phyloP scores from a whole-genome alignment of 1,140 invertebrate genomes.

The Drosophila nasuta region DNA sequence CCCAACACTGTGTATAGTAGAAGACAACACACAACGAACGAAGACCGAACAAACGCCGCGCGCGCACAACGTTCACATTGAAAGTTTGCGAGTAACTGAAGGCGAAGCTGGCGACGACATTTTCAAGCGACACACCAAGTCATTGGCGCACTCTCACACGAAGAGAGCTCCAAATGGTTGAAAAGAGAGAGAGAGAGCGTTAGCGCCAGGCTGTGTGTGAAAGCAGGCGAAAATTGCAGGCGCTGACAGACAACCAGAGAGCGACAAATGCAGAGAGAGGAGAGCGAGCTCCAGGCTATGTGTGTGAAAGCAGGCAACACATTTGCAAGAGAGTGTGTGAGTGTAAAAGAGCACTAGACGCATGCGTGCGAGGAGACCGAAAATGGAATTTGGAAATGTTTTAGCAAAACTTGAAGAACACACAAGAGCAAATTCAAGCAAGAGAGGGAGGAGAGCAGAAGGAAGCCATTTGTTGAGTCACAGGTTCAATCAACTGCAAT shows the following conservation, averaged over 20 bases:
- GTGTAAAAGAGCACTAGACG: background rate
- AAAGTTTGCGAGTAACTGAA: constrained; percentile 66
- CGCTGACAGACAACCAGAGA: background rate
- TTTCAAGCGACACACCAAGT: constrained; percentile 22
- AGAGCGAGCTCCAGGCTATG: background rate
- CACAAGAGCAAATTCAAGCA: constrained; percentile 1
- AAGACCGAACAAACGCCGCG: constrained; percentile 10
- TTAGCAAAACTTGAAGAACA: constrained; percentile 3
- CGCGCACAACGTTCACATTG: constrained; percentile 61
- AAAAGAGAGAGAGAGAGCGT: too few relatives aligned
- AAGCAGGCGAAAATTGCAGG: background rate
- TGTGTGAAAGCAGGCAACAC: background rate
- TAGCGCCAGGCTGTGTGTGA: constrained; percentile 4
- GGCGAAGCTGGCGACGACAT: constrained; percentile 43
- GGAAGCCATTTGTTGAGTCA: constrained; percentile 42
- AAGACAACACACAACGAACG: background rate
- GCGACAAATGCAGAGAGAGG: background rate
- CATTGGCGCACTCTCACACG: constrained; percentile 24
- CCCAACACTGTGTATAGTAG: constrained; percentile 10
- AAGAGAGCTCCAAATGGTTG: background rate
- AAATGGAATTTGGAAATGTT: constrained; percentile 25
- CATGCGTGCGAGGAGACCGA: constrained; percentile 16
- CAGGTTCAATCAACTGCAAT: constrained; percentile 75
- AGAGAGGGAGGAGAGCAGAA: background rate
- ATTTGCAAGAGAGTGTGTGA: too few relatives aligned